Evolutionary conservation across 2,888 invertebrate species (phyloP).

Genomic region (Parnassius smintheus): DNA sequence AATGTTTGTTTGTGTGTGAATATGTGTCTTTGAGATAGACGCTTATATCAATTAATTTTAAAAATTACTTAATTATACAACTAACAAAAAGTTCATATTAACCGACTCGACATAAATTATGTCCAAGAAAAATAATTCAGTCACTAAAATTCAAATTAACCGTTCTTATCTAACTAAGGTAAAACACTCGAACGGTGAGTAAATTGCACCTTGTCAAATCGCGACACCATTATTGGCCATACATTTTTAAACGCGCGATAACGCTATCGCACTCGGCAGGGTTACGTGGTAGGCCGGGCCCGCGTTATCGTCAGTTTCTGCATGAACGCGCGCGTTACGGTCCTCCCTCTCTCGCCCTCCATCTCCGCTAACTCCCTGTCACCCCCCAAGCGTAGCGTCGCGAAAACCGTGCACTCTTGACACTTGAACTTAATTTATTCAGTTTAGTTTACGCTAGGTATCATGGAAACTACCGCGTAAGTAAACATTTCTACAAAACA

Average conservation of each 20-base stretch:
- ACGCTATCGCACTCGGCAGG: constrained; percentile 61
- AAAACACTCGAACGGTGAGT: constrained; percentile 20
- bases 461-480: constrained; percentile 10
- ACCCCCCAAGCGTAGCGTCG: constrained; percentile 36
- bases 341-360: constrained; percentile 41
- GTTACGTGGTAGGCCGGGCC: constrained; percentile 77
- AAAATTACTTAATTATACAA: too few relatives aligned
- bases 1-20: too few relatives aligned
- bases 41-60: too few relatives aligned
- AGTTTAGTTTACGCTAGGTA: constrained; percentile 27
- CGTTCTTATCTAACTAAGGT: constrained; percentile 21
- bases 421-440: constrained; percentile 76
- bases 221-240: constrained; percentile 67
- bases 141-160: constrained; percentile 23
- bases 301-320: constrained; percentile 78
- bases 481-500: constrained; percentile 9
- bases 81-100: background rate
- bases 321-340: constrained; percentile 78
- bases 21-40: too few relatives aligned
- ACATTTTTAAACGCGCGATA: constrained; percentile 74
- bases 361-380: constrained; percentile 31
- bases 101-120: background rate
- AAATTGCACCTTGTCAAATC: constrained; percentile 54
- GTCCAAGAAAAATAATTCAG: constrained; percentile 12
- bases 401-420: constrained; percentile 69